Base-by-base conservation (phyloP, 2,888 invertebrate genomes). In the Pseudeuparius sepicola region DNA sequence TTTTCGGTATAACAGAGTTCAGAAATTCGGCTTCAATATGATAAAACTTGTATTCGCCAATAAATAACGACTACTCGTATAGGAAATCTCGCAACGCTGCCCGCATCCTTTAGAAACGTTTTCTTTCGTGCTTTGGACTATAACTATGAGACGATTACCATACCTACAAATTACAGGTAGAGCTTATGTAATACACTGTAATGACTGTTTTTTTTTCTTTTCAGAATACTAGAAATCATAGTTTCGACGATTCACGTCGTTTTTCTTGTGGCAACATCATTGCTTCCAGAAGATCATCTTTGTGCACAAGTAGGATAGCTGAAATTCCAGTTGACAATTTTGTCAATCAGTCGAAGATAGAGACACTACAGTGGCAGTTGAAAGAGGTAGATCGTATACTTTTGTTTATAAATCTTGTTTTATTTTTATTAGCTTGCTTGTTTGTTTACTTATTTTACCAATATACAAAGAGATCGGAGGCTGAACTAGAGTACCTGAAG, bases 291-390 rank as follows among this genome's bases (percentile, higher is more conserved):
- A 44, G 49, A 34, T 40, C 50, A 5, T 47, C 50, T 10, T 35
- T 51, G 27, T 50, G 49, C 37, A 47, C 50, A 4, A 45, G 39
- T 31, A 55, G 56, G 46, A 50, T 56, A 28, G 33, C 59, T 5
- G 62, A 63, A 35, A 54, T 62, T 35, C 65, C 64, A 23, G 67
- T 75, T 48, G 74, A 75, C 63, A 71, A 66, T 51, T 67, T 73
- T 43, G 70, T 70, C 15, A 63, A 75, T 27, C 77, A 78, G 50
- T 71, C 73, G 48, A 77, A 78, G 56, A 70, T 79, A 27, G 75
- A 77, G 50, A 78, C 78, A 9, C 62, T 81, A 41, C 70, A 77
- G 53, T 81, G 80, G 80, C 80, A 80, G 54, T 57, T 81, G 27
- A 72, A 74, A 58, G 78, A 80, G 73, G 80, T 80, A 64, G 59